Percentiles rank a stretch among this genome's conserved stretches.
phyloP scores from a whole-genome alignment of 2,113 vertebrate genomes.

The Cyprinodon brontotheroides region DNA sequence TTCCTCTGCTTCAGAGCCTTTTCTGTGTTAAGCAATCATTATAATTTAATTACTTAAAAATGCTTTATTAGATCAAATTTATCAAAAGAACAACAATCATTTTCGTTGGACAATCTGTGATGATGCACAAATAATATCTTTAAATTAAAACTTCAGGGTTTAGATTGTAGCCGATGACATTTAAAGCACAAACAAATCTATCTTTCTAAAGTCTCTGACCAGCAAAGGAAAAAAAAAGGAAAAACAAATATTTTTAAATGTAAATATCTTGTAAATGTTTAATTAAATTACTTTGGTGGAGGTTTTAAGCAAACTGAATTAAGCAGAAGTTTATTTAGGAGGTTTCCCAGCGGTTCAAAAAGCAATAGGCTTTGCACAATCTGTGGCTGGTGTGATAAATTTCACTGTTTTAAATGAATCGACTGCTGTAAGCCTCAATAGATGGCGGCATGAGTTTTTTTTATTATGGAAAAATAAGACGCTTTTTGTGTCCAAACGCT shows the following conservation, averaged over 20 bases:
- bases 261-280: constrained; percentile 70
- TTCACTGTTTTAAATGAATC: constrained; percentile 45
- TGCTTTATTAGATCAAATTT: constrained; percentile 54
- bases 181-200: constrained; percentile 52
- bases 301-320: constrained; percentile 14
- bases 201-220: constrained; percentile 59
- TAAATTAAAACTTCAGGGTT: constrained; percentile 64
- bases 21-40: constrained; percentile 9
- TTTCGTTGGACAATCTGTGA: constrained; percentile 70
- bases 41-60: no score
- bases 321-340: constrained; percentile 43
- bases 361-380: constrained; percentile 77
- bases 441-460: constrained; percentile 4
- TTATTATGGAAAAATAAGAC: constrained; percentile 2
- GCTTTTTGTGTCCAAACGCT: constrained; percentile 5
- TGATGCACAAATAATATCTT: constrained; percentile 61
- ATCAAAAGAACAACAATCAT: constrained; percentile 62
- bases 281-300: constrained; percentile 34
- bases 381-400: constrained; percentile 56
- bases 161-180: constrained; percentile 54
- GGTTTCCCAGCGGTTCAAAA: constrained; percentile 23
- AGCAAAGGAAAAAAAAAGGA: constrained; percentile 27
- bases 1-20: constrained; percentile 21
- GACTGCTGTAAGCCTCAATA: constrained; percentile 39
- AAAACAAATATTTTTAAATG: constrained; percentile 42